phyloP scores from a whole-genome alignment of 1,140 invertebrate species.

The Lepidurus arcticus region DNA sequence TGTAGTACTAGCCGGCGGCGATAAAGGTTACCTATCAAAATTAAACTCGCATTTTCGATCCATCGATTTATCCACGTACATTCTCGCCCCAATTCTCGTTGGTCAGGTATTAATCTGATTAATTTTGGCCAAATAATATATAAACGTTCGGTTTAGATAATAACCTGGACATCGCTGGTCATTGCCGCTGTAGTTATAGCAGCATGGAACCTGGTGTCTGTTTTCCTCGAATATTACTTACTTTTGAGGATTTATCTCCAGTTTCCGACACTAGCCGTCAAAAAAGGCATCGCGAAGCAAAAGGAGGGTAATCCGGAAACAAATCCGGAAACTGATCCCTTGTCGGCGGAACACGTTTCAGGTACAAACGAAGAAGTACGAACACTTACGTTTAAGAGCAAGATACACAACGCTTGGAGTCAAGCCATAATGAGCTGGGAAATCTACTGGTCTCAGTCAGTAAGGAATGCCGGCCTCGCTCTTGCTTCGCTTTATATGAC shows the following conservation, averaged over 20 bases:
- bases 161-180: constrained; percentile 35
- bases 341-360: neutral
- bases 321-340: constrained; percentile 22
- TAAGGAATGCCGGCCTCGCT: constrained; percentile 48
- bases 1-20: constrained; percentile 45
- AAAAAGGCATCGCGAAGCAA: constrained; percentile 35
- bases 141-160: constrained; percentile 23
- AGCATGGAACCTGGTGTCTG: constrained; percentile 50
- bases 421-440: constrained; percentile 40
- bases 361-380: neutral
- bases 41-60: constrained; percentile 46
- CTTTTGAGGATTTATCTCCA: constrained; percentile 46
- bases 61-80: constrained; percentile 49
- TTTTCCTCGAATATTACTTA: constrained; percentile 48
- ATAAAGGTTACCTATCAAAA: constrained; percentile 40
- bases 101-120: constrained; percentile 47
- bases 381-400: neutral
- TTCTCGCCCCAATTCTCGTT: constrained; percentile 50
- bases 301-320: constrained; percentile 12
- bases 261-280: constrained; percentile 43
- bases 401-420: constrained; percentile 5
- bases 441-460: constrained; percentile 45
- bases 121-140: constrained; percentile 33
- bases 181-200: constrained; percentile 47
- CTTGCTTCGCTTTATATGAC: constrained; percentile 53